Evolutionary conservation across 2,888 invertebrate genomes (phyloP).

Genomic region (Hypena proboscidalis): DNA sequence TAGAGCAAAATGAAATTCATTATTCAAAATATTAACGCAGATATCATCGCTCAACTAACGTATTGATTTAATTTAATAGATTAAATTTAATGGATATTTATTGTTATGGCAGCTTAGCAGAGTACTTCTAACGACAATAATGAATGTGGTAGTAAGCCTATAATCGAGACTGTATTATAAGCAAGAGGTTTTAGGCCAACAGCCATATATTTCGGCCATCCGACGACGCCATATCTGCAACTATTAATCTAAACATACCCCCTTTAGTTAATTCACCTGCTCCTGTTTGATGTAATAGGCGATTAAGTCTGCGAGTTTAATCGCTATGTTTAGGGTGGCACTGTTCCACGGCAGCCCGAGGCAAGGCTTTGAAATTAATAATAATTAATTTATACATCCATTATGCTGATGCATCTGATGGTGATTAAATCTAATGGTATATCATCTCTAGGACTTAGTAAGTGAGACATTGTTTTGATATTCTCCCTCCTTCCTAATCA

Average conservation of each 20-base stretch:
- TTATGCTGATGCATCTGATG: conserved; percentile 34
- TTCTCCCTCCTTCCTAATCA: not conserved
- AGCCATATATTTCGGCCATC: conserved; percentile 52
- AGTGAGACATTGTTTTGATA: not conserved
- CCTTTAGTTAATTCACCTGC: conserved; percentile 67
- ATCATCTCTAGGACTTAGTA: not conserved
- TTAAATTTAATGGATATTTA: too few species aligned
- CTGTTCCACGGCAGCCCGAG: conserved; percentile 30
- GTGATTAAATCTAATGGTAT: conserved; percentile 1
- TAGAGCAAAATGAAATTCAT: too few species aligned
- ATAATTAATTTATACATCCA: conserved; percentile 34
- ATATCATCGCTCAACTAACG: too few species aligned
- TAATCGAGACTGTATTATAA: conserved; percentile 36
- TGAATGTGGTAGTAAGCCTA: conserved; percentile 17
- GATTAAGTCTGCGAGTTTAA: conserved; percentile 55
- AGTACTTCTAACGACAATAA: conserved; percentile 11
- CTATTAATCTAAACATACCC: conserved; percentile 66
- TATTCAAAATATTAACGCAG: too few species aligned
- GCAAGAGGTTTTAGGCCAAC: conserved; percentile 37
- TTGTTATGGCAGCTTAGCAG: too few species aligned
- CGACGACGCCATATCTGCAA: conserved; percentile 56
- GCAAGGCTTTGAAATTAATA: conserved; percentile 54
- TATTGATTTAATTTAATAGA: not conserved
- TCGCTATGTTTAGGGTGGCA: conserved; percentile 48
- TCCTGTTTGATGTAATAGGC: conserved; percentile 65